Percentiles rank a stretch among this genome's conserved stretches.
Evolutionary conservation across 2,113 vertebrate species (phyloP).

Genomic region (Eublepharis macularius): DNA sequence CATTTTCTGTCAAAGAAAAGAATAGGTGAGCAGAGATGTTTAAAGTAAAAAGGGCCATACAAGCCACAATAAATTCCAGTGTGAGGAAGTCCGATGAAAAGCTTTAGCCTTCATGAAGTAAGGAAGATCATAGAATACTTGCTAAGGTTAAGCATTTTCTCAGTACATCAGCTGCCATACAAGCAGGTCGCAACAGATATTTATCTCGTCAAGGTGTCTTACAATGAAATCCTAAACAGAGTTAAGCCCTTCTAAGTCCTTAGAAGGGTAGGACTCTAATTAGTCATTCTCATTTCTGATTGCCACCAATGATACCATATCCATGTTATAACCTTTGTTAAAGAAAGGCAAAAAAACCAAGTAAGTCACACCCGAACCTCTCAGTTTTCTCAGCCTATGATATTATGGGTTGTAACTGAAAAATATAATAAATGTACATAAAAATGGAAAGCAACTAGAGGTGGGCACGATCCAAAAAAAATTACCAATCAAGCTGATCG

Average conservation of each 20-base stretch:
- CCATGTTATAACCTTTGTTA: neutral
- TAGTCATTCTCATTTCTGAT: neutral
- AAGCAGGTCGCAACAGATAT: neutral
- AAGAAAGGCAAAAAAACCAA: neutral
- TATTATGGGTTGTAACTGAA: neutral
- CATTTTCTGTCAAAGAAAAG: slow-evolving; percentile 9
- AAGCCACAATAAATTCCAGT: rapidly evolving
- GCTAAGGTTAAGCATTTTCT: neutral
- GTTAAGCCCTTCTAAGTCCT: no score
- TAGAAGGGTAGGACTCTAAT: no score
- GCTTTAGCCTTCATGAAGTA: neutral
- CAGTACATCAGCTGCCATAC: neutral
- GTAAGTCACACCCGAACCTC: neutral
- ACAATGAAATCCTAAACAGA: no score
- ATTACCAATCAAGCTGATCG: no score
- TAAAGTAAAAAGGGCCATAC: neutral
- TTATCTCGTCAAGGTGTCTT: neutral
- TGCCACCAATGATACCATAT: neutral
- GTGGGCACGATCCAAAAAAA: no score
- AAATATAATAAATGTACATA: no score
- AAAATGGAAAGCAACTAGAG: no score
- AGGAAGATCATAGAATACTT: neutral
- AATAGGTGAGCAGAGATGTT: neutral
- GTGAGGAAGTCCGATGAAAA: slow-evolving; percentile 12
- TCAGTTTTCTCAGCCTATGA: neutral